phyloP scores from a whole-genome alignment of 2,888 invertebrate species.

The Emmelina monodactyla region DNA sequence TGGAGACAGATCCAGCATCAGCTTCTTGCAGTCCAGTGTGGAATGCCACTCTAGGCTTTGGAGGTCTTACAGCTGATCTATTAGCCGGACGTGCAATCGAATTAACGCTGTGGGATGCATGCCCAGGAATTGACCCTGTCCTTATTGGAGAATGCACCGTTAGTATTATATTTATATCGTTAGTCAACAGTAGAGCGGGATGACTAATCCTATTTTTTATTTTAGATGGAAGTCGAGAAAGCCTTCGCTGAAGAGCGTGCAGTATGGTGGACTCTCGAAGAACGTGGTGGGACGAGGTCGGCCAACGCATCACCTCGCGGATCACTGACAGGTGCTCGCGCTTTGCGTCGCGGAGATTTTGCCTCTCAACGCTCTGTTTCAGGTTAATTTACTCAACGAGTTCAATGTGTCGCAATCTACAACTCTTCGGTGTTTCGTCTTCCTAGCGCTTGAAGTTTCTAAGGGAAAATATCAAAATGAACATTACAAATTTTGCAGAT shows the following conservation, averaged over 20 bases:
- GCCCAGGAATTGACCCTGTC: slow-evolving; percentile 82
- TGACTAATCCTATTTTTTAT: background rate
- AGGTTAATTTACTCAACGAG: slow-evolving; percentile 50
- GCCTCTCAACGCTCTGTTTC: slow-evolving; percentile 79
- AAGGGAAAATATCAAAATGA: too few relatives aligned
- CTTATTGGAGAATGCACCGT: slow-evolving; percentile 83
- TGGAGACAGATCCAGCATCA: slow-evolving; percentile 86
- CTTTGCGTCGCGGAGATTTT: slow-evolving; percentile 74
- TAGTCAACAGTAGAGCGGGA: too few relatives aligned
- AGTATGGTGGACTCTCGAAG: slow-evolving; percentile 89
- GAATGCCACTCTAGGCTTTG: slow-evolving; percentile 89
- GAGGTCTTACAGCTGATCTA: slow-evolving; percentile 79
- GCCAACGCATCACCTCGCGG: slow-evolving; percentile 83
- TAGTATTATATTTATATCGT: too few relatives aligned
- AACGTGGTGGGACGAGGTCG: slow-evolving; percentile 79
- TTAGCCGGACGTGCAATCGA: slow-evolving; percentile 83
- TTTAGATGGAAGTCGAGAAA: slow-evolving; percentile 75
- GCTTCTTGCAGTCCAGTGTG: slow-evolving; percentile 89
- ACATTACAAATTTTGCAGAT: slow-evolving; percentile 49
- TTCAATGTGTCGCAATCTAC: too few relatives aligned
- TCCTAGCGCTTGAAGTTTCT: too few relatives aligned
- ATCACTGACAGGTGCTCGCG: slow-evolving; percentile 74
- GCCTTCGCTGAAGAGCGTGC: slow-evolving; percentile 89
- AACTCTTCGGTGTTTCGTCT: too few relatives aligned
- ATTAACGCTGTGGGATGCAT: slow-evolving; percentile 88